Percentiles rank a stretch among this genome's conserved stretches.
Conservation (phyloP, 35 echinoderm and acorn worm species). For the Lytechinus pictus region DNA sequence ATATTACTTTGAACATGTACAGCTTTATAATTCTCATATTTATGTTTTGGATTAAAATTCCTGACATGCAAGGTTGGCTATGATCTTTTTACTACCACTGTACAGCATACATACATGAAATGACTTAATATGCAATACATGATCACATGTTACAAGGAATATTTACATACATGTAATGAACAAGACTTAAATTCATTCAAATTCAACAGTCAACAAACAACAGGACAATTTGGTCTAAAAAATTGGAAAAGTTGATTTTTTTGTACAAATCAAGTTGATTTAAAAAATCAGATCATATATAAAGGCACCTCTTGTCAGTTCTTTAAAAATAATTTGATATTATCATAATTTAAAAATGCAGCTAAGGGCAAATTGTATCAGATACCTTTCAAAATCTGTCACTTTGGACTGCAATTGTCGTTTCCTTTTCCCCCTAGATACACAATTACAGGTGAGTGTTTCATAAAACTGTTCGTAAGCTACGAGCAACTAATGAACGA, state of each 20-base stretch:
- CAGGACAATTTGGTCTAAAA: background rate
- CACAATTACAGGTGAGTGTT: no score
- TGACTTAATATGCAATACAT: background rate
- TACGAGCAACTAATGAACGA: no score
- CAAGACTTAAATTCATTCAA: background rate
- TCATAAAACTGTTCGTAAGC: no score
- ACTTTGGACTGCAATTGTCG: background rate
- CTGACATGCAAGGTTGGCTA: background rate
- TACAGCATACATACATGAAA: background rate
- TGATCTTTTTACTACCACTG: background rate
- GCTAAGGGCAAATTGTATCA: background rate
- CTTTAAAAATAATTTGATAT: background rate
- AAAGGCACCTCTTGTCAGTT: background rate
- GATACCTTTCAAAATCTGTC: background rate
- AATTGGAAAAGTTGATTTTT: background rate
- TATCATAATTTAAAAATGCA: background rate
- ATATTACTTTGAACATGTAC: background rate
- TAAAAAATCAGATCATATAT: background rate
- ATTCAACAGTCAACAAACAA: background rate
- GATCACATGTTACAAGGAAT: background rate
- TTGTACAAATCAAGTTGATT: background rate
- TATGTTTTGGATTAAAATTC: background rate
- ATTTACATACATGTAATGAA: background rate
- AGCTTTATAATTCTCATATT: background rate
- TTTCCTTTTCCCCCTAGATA: background rate